phyloP scores from a whole-genome alignment of 2,797 vertebrate species.

The Megaceryle alcyon region DNA sequence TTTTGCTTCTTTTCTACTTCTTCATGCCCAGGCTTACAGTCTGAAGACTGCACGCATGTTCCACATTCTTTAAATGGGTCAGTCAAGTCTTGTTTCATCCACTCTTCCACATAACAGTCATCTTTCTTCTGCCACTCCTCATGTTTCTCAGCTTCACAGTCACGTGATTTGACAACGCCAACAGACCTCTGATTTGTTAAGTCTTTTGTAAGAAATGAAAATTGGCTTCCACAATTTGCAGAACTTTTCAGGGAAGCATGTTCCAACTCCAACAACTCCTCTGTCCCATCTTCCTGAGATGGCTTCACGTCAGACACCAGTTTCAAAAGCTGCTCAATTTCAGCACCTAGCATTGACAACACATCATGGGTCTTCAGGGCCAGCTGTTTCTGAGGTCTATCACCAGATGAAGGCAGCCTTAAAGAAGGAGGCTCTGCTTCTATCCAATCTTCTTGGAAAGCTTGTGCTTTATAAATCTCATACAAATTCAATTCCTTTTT shows the following conservation, averaged over 20 bases:
- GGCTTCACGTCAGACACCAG: not conserved
- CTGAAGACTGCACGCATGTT: not conserved
- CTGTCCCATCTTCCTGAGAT: not conserved
- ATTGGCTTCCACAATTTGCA: not conserved
- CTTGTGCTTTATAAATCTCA: not conserved
- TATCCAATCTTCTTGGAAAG: not conserved
- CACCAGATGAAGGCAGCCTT: not conserved
- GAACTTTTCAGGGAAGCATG: not conserved
- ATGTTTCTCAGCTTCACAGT: not conserved
- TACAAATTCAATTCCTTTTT: not conserved
- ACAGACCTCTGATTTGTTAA: not conserved
- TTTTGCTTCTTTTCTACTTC: not conserved
- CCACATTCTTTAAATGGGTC: not conserved
- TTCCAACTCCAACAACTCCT: not conserved
- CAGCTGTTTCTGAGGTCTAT: conserved; percentile 20
- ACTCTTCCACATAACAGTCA: not conserved
- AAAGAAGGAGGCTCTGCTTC: conserved; percentile 15
- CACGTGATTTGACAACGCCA: not conserved
- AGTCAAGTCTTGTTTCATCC: not conserved
- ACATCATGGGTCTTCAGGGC: not conserved
- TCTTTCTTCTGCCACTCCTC: not conserved
- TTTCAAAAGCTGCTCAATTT: not conserved
- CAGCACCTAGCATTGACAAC: not conserved
- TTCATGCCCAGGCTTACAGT: not conserved
- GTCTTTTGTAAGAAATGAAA: not conserved